Evolutionary conservation across 2,797 vertebrate genomes (phyloP), one percentile per base, ranked within the genome.

Genomic region (Ibycter americanus): DNA sequence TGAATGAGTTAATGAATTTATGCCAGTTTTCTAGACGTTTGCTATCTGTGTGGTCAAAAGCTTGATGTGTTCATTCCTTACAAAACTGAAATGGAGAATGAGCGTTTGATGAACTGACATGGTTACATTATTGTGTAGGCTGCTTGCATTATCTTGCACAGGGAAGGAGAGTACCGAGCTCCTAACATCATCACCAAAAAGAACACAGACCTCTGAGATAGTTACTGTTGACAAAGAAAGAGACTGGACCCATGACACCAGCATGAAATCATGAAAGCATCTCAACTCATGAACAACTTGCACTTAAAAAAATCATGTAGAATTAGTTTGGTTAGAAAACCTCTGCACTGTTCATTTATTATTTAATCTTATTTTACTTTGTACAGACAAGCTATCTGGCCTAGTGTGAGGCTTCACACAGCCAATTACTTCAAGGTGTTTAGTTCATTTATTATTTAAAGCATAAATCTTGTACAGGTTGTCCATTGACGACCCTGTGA

Each of bases 401-500:
- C 97, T 98, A 97, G 98, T 93, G 96, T 96, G 97, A 97, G 93
- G 90, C 95, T 98, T 98, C 97, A 98, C 96, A 97, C 98, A 98
- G 98, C 97, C 98, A 98, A 98, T 99, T 99, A 99, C 98, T 98
- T 98, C 97, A 98, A 98, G 98, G 98, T 99, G 98, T 98, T 99
- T 98, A 98, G 98, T 98, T 98, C 98, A 99, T 99, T 98, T 98
- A 99, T 99, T 98, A 99, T 99, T 98, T 98, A 99, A 98, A 97
- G 96, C 95, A 97, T 98, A 98, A 98, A 98, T 98, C 98, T 98
- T 98, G 98, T 98, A 98, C 98, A 98, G 98, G 98, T 98, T 98
- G 98, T 98, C 98, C 97, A 97, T 83, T 96, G 97, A 98, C 23
- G 97, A 98, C 98, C 98, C 97, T 97, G 97, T 85, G 94, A 98